Evolutionary conservation across 2,888 invertebrate species (phyloP).

Genomic region (Timandra comae): DNA sequence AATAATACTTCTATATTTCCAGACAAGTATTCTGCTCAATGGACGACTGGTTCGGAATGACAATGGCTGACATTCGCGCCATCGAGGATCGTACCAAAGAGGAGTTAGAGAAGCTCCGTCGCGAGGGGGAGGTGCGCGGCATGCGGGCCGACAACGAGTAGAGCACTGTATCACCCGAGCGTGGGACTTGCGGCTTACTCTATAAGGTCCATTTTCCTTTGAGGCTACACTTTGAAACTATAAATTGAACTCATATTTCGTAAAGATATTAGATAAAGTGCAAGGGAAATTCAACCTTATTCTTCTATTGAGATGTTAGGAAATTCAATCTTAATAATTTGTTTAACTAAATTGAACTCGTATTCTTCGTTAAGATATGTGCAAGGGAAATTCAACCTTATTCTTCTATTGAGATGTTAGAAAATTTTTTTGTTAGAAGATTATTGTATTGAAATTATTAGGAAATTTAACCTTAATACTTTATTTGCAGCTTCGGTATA

Average conservation of each 20-base stretch:
- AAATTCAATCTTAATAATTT: too few relatives aligned
- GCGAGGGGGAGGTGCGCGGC: constrained; percentile 91
- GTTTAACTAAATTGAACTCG: too few relatives aligned
- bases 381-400: too few relatives aligned
- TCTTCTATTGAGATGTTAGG: too few relatives aligned
- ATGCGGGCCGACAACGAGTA: constrained; percentile 91
- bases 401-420: too few relatives aligned
- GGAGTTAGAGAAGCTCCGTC: constrained; percentile 91
- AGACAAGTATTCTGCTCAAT: constrained; percentile 99
- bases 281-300: neutral
- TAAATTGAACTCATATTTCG: too few relatives aligned
- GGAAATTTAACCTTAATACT: too few relatives aligned
- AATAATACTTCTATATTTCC: constrained; percentile 29
- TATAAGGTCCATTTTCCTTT: constrained; percentile 2
- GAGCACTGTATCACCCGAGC: constrained; percentile 9
- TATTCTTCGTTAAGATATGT: too few relatives aligned
- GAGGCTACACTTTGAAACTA: constrained; percentile 3
- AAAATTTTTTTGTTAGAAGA: too few relatives aligned
- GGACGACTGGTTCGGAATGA: constrained; percentile 98
- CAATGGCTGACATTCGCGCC: constrained; percentile 97
- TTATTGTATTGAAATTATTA: too few relatives aligned
- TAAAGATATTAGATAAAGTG: neutral
- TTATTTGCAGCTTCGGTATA: too few relatives aligned
- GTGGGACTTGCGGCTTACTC: constrained; percentile 2
- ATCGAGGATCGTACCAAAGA: constrained; percentile 97